Conservation (phyloP, 2,113 vertebrate species). For the Bos javanicus region DNA sequence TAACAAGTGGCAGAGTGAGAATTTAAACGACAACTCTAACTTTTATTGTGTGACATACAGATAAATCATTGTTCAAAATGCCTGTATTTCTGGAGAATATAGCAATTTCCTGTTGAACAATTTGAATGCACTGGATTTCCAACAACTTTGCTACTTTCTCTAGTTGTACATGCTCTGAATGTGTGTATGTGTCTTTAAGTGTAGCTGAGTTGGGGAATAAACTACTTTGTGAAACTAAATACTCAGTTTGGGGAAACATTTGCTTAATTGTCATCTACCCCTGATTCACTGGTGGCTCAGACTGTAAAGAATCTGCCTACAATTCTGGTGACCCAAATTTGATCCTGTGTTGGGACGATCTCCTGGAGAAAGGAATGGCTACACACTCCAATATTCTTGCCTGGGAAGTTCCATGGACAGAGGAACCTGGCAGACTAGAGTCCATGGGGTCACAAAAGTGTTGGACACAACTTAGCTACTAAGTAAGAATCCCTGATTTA, state of each 20-base stretch:
- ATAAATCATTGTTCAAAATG: background rate
- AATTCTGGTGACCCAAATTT: background rate
- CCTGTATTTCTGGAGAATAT: background rate
- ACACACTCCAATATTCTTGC: background rate
- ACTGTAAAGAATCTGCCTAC: background rate
- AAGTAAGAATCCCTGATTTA: background rate
- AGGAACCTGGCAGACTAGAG: too few species aligned
- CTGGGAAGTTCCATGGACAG: background rate
- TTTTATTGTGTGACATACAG: background rate
- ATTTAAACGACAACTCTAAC: background rate
- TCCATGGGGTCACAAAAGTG: background rate
- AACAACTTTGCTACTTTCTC: background rate
- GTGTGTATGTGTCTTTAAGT: background rate
- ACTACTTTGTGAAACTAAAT: background rate
- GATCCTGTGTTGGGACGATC: background rate
- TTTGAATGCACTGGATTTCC: background rate
- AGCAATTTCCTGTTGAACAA: background rate
- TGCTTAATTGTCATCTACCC: background rate
- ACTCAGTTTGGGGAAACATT: background rate
- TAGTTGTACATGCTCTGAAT: background rate
- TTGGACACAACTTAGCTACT: background rate
- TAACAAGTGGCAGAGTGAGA: background rate
- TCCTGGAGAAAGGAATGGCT: background rate
- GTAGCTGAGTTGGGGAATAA: background rate
- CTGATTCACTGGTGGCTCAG: background rate